Evolutionary conservation across 2,888 invertebrate species (phyloP).

Genomic region (Atherix ibis): DNA sequence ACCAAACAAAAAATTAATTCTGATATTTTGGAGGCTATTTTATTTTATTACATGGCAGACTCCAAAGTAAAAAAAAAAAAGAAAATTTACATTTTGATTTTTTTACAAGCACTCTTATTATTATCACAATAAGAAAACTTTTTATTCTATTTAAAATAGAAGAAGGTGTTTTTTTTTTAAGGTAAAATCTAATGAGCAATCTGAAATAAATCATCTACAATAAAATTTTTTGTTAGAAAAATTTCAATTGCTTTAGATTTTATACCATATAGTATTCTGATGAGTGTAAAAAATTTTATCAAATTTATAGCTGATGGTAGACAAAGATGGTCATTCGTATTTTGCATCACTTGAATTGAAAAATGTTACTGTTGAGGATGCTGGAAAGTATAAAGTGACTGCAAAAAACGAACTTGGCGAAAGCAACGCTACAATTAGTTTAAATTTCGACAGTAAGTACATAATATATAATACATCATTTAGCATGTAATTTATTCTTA

Average conservation of each 20-base stretch:
- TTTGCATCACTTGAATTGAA: constrained; percentile 84
- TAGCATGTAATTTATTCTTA: constrained; percentile 1
- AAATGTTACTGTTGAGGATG: constrained; percentile 92
- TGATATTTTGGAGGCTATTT: background rate
- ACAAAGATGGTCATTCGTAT: constrained; percentile 86
- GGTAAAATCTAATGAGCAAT: no score
- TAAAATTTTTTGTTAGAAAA: no score
- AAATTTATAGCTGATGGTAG: constrained; percentile 58
- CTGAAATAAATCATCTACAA: no score
- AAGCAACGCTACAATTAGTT: constrained; percentile 90
- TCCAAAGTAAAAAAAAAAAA: constrained; percentile 1
- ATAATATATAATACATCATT: background rate
- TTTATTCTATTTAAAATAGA: no score
- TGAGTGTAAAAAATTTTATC: no score
- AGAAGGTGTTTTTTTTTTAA: no score
- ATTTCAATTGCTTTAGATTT: no score
- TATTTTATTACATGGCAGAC: constrained; percentile 1
- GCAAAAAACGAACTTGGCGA: constrained; percentile 97
- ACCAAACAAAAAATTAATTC: background rate
- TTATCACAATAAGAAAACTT: no score
- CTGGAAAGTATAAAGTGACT: constrained; percentile 92
- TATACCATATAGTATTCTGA: no score
- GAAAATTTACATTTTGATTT: background rate
- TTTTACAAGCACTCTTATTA: no score
- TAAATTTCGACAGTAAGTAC: constrained; percentile 95